Evolutionary conservation across 2,113 vertebrate genomes (phyloP).

Genomic region (Ursus arctos): DNA sequence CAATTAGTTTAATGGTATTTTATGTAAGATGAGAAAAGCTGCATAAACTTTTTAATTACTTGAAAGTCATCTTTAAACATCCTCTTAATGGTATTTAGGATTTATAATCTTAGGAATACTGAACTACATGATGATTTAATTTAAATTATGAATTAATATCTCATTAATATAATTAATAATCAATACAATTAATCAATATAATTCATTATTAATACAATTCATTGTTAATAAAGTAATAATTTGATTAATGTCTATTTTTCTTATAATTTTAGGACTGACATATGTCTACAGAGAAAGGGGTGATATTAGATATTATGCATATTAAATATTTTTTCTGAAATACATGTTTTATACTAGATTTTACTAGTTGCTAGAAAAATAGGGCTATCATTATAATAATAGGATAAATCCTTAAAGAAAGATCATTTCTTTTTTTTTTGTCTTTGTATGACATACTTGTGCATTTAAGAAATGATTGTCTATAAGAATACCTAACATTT

Average conservation of each 20-base stretch:
- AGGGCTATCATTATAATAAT: constrained; percentile 8
- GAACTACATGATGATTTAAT: constrained; percentile 3
- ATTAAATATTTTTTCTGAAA: constrained; percentile 36
- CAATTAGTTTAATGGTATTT: constrained; percentile 43
- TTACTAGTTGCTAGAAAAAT: constrained; percentile 36
- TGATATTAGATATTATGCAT: constrained; percentile 6
- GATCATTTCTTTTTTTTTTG: neutral
- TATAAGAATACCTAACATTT: neutral
- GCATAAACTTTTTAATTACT: constrained; percentile 6
- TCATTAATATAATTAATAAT: neutral
- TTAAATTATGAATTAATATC: neutral
- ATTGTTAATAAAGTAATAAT: neutral
- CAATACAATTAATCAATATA: neutral
- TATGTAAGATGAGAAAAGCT: constrained; percentile 35
- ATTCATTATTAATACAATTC: neutral
- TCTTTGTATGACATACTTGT: neutral
- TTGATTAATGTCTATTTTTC: neutral
- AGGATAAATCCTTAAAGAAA: constrained; percentile 4
- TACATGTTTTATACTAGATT: constrained; percentile 25
- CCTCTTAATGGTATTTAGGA: constrained; percentile 50
- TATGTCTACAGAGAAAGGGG: constrained; percentile 30
- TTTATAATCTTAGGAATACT: constrained; percentile 54
- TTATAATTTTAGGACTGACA: constrained; percentile 21
- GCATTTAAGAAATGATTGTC: neutral
- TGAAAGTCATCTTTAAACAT: constrained; percentile 41